These are phyloP conservation scores for Hycleus phaleratus DNA, from an alignment of 1,140 invertebrate genomes.

Conservation along the genomic window DNA sequence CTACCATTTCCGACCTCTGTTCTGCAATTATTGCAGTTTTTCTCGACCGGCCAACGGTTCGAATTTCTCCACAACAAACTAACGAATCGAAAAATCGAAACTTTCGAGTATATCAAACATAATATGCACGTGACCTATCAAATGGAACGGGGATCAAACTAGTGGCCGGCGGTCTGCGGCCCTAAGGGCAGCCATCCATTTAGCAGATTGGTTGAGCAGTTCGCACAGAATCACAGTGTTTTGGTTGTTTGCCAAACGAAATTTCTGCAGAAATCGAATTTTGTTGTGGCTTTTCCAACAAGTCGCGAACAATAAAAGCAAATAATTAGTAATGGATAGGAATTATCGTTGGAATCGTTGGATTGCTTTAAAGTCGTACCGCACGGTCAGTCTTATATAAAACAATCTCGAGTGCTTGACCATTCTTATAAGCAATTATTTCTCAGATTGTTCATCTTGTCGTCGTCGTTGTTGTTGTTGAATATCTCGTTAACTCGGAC, in stretches of 20 bases:
- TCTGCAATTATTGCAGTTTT: slow-evolving; percentile 13
- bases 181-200: slow-evolving; percentile 2
- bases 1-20: slow-evolving; percentile 15
- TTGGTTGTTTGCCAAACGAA: slow-evolving; percentile 1
- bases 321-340: slow-evolving; percentile 1
- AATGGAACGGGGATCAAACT: slow-evolving; percentile 6
- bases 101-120: background rate
- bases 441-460: too few relatives aligned
- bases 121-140: slow-evolving; percentile 10
- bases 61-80: background rate
- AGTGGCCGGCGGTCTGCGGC: background rate
- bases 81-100: background rate
- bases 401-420: too few relatives aligned
- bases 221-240: background rate
- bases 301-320: slow-evolving; percentile 1
- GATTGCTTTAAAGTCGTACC: slow-evolving; percentile 1
- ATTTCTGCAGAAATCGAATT: background rate
- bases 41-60: background rate
- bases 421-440: too few relatives aligned
- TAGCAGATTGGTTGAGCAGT: slow-evolving; percentile 4
- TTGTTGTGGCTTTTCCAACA: background rate
- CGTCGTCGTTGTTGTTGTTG: too few relatives aligned
- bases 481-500: too few relatives aligned
- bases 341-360: slow-evolving; percentile 2
- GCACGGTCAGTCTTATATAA: too few relatives aligned